phyloP scores from a whole-genome alignment of 2,797 vertebrate genomes.

The Pangasius larnaudii region DNA sequence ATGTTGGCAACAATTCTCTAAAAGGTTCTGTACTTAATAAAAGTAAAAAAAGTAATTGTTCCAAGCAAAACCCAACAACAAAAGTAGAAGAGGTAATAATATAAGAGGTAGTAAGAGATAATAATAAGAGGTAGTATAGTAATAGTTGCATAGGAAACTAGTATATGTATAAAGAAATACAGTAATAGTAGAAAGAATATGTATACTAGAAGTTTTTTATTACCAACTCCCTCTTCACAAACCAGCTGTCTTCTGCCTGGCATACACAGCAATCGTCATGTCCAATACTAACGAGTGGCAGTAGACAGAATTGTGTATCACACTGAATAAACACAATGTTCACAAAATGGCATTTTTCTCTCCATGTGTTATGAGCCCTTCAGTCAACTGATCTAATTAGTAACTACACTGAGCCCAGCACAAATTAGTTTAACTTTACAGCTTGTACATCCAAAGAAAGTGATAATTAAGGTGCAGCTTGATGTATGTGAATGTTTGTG shows the following conservation, averaged over 20 bases:
- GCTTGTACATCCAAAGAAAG: background rate
- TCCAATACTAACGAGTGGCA: background rate
- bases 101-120: background rate
- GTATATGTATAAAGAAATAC: background rate
- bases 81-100: background rate
- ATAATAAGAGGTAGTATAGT: background rate
- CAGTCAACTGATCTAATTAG: conserved; percentile 63
- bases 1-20: background rate
- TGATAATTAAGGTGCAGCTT: background rate
- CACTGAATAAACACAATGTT: background rate
- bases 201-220: background rate
- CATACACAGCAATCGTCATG: background rate
- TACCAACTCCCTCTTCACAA: background rate
- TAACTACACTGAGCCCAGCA: conserved; percentile 43
- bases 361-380: conserved; percentile 57
- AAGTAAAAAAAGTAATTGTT: background rate
- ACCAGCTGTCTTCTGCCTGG: background rate
- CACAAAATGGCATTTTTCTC: conserved; percentile 40
- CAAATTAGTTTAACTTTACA: background rate
- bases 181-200: conserved; percentile 2
- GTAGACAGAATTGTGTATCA: background rate
- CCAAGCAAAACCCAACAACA: background rate
- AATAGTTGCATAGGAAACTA: background rate
- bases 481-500: background rate
- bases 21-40: background rate